Base-by-base conservation (phyloP, 2,888 invertebrate genomes). In the Drosophila monieri region DNA sequence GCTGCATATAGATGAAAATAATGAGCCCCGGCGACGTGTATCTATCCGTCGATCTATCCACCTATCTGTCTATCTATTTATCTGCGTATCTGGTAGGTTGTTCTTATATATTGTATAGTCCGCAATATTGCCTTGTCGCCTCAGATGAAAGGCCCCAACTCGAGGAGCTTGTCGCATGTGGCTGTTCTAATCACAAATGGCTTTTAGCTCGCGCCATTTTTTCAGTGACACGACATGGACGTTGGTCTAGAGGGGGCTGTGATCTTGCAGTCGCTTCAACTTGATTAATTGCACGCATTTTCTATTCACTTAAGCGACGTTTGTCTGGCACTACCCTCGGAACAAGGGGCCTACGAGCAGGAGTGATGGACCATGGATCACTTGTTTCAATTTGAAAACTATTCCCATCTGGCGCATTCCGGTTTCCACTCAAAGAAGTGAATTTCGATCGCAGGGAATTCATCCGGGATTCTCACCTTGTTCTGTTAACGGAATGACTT, bases 111-210 rank as follows among this genome's bases (percentile, higher is more conserved):
- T 59, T 44, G 23, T n/a, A 23, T 66, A 30, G 51, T 27, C 58
- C 37, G 35, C 15, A 43, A 43, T 67, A 58, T 73, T 15, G 54
- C 51, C 78, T 55, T 59, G 59, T 60, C 59, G 60, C 43, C 27
- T 0, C 47, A 41, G 72, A 51, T 56, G 70, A 57, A 55, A 62
- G 43, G 48, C 18, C 30, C 44, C 48, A 44, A 37, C 60, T 32
- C 32, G 23, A 18, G 49, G 10, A 65, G 62, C 74, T 81, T 70
- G 78, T 80, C 85, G 72, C 81, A 67, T 66, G 72, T 65, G 61
- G 57, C 52, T 52, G 49, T 70, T 57, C 83, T 88, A 88, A 88
- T 88, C 88, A 86, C 86, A 76, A 79, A 83, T 88, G 66, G 84
- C 88, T 79, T 85, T 88, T 85, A 88, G 76, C 74, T 41, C 54